Conservation (phyloP, 2,113 vertebrate genomes). For the Urocolius indicus region DNA sequence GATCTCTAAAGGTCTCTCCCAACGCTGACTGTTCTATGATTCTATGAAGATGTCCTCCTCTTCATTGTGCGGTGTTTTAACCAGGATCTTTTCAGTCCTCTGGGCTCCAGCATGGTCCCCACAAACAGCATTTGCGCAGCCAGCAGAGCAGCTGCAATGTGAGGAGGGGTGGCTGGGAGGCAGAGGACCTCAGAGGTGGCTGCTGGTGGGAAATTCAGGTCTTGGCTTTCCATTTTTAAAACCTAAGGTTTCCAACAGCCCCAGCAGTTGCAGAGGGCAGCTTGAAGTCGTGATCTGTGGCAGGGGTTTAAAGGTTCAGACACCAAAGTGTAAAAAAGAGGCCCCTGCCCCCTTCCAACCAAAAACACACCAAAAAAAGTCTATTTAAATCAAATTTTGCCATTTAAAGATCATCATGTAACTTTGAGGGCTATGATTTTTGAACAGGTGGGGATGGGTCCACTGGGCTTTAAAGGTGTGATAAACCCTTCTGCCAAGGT, state of each 20-base stretch:
- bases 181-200: background rate
- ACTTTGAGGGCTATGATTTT: background rate
- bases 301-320: background rate
- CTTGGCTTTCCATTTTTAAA: background rate
- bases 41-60: too few relatives aligned
- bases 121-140: too few relatives aligned
- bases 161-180: background rate
- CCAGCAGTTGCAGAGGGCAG: background rate
- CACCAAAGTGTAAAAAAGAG: background rate
- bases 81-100: background rate
- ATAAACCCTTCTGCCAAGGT: background rate
- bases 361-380: background rate
- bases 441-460: background rate
- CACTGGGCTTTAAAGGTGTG: background rate
- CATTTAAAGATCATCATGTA: background rate
- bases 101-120: background rate
- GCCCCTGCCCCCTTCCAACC: background rate
- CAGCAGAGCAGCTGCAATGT: background rate
- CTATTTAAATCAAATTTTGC: background rate
- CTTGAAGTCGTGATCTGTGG: background rate
- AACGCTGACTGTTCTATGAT: too few relatives aligned
- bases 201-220: background rate
- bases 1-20: too few relatives aligned
- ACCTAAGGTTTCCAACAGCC: background rate
- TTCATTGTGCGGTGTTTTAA: background rate